A percentile compares a stretch with the other conserved stretches of the same genome.
These are phyloP conservation scores for Phyllostomus discolor DNA, from an alignment of 2,113 vertebrate species.

Conservation along the genomic window DNA sequence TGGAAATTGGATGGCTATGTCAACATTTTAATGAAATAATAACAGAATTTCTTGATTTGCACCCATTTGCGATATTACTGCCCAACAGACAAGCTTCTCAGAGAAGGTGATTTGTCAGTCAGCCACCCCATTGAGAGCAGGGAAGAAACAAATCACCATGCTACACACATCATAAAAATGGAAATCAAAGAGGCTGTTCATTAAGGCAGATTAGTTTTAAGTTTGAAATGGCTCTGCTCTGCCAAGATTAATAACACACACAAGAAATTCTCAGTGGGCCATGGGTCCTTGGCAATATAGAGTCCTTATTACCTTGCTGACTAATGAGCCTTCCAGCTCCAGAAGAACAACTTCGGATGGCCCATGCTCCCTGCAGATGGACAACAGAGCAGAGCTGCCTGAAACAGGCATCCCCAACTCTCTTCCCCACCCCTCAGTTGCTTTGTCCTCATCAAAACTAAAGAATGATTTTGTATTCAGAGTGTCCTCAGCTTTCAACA, in stretches of 20 bases:
- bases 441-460: neutral
- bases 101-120: constrained; percentile 60
- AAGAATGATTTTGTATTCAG: neutral
- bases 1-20: constrained; percentile 11
- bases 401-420: neutral
- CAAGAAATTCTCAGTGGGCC: constrained; percentile 55
- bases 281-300: constrained; percentile 58
- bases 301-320: constrained; percentile 60
- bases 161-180: constrained; percentile 70
- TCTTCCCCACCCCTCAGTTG: neutral
- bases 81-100: constrained; percentile 42
- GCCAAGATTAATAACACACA: constrained; percentile 59
- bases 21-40: constrained; percentile 58
- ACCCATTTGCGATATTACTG: constrained; percentile 38
- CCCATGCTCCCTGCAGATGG: neutral
- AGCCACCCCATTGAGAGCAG: constrained; percentile 3
- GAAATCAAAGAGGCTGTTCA: constrained; percentile 69
- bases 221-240: constrained; percentile 55
- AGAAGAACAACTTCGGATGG: neutral
- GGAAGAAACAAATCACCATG: constrained; percentile 59
- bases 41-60: constrained; percentile 50
- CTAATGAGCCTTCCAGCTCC: constrained; percentile 55
- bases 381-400: neutral
- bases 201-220: constrained; percentile 76
- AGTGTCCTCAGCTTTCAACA: neutral